Evolutionary conservation across 2,113 vertebrate genomes (phyloP).

Genomic region (Spea bombifrons): DNA sequence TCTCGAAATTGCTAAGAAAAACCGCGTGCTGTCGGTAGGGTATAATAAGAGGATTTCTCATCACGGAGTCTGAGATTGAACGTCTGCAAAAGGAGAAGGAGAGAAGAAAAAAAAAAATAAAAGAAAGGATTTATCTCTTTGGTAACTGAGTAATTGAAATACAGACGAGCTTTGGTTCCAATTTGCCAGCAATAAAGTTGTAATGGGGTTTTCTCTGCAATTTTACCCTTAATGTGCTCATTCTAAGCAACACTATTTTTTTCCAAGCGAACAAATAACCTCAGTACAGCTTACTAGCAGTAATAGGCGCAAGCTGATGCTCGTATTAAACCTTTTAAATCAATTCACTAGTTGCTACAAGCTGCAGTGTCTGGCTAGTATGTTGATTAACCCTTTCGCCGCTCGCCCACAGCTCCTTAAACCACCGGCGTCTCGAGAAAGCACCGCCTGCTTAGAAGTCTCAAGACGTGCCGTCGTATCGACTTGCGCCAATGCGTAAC

Average conservation of each 20-base stretch:
- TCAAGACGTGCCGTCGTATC: background rate
- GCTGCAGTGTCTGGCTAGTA: constrained; percentile 85
- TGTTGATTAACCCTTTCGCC: constrained; percentile 52
- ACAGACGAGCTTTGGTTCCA: constrained; percentile 95
- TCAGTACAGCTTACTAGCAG: constrained; percentile 91
- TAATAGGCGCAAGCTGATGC: constrained; percentile 91
- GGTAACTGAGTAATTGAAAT: constrained; percentile 97
- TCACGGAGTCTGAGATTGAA: constrained; percentile 86
- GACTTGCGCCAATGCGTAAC: background rate
- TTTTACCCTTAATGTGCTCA: constrained; percentile 95
- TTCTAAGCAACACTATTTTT: constrained; percentile 89
- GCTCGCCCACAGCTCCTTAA: constrained; percentile 5
- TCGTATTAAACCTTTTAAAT: constrained; percentile 93
- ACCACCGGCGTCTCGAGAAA: background rate
- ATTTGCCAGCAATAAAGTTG: constrained; percentile 97
- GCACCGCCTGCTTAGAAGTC: background rate
- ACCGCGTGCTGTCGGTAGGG: constrained; percentile 78
- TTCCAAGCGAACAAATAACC: constrained; percentile 94
- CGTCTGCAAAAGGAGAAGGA: constrained; percentile 67
- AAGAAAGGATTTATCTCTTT: constrained; percentile 87
- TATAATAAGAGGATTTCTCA: constrained; percentile 92
- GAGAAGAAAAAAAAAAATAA: constrained; percentile 50
- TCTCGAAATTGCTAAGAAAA: constrained; percentile 90
- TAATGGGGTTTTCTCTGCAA: constrained; percentile 96
- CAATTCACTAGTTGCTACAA: constrained; percentile 88